Conservation (phyloP, 2,888 invertebrate genomes). For the Embidobia sp. region DNA sequence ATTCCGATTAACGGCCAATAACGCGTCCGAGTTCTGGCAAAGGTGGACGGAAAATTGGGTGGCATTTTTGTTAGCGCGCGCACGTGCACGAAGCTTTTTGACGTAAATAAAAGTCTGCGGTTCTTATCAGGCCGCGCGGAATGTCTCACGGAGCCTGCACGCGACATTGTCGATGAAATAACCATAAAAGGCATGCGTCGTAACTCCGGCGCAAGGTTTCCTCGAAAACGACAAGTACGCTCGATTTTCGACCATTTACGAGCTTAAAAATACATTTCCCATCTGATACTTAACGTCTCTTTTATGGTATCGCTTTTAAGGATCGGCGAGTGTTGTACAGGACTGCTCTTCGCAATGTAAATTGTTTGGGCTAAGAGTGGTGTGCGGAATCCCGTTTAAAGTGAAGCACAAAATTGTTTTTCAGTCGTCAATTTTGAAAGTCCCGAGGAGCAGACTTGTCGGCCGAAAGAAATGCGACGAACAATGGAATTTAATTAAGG, state of each 20-base stretch:
- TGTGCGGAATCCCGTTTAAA: slow-evolving; percentile 35
- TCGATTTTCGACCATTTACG: slow-evolving; percentile 60
- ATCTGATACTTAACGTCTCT: slow-evolving; percentile 60
- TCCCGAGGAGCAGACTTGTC: too few species aligned
- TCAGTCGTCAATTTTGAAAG: slow-evolving; percentile 5
- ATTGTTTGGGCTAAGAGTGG: slow-evolving; percentile 20
- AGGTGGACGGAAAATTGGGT: slow-evolving; percentile 1
- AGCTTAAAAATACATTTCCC: slow-evolving; percentile 61
- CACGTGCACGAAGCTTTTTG: slow-evolving; percentile 30
- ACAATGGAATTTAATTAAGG: too few species aligned
- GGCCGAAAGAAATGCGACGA: slow-evolving; percentile 1
- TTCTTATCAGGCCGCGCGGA: slow-evolving; percentile 55
- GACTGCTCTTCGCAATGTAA: slow-evolving; percentile 49
- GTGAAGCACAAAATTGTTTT: slow-evolving; percentile 27
- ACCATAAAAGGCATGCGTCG: slow-evolving; percentile 61
- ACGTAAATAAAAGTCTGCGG: slow-evolving; percentile 58
- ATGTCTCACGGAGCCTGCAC: slow-evolving; percentile 63
- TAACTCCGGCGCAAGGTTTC: slow-evolving; percentile 54
- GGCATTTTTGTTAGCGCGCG: background rate
- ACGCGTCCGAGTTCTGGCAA: background rate
- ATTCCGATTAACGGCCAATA: slow-evolving; percentile 1
- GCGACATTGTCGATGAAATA: slow-evolving; percentile 66
- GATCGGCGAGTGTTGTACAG: slow-evolving; percentile 29
- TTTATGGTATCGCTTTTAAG: slow-evolving; percentile 56
- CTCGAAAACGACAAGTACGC: slow-evolving; percentile 58